Conservation (phyloP, 2,113 vertebrate species). For the Dipodomys stephensi region DNA sequence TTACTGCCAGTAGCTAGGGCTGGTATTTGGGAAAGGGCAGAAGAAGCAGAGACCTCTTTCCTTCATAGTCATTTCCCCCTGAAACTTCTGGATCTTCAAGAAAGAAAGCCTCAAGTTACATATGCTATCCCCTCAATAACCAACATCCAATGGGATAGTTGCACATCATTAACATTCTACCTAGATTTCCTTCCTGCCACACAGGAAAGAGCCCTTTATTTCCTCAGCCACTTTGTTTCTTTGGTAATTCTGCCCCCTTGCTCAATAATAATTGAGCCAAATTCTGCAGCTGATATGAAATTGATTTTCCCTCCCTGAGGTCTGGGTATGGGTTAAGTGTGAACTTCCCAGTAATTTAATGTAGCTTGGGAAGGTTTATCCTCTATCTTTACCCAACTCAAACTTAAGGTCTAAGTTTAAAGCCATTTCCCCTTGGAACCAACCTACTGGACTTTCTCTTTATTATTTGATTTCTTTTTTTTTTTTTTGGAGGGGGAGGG, state of each 20-base stretch:
- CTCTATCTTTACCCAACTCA: background rate
- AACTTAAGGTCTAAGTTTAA: conserved; percentile 57
- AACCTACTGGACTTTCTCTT: conserved; percentile 56
- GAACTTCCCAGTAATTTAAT: background rate
- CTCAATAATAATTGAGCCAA: conserved; percentile 73
- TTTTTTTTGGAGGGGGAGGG: too few species aligned
- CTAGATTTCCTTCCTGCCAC: background rate
- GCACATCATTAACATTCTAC: background rate
- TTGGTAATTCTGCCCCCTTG: conserved; percentile 47
- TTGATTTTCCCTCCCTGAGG: conserved; percentile 70
- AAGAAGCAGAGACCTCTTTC: background rate
- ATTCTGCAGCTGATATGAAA: conserved; percentile 76
- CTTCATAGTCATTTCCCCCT: background rate
- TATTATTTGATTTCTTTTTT: conserved; percentile 45
- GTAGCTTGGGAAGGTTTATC: background rate
- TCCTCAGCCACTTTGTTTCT: conserved; percentile 42
- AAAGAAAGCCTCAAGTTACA: background rate
- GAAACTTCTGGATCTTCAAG: background rate
- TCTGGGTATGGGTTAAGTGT: background rate
- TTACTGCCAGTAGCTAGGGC: conserved; percentile 24
- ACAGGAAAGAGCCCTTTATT: conserved; percentile 68
- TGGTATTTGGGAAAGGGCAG: background rate
- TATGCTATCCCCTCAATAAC: background rate
- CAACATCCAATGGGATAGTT: background rate
- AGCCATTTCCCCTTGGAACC: background rate